Percentiles rank a stretch among this genome's conserved stretches.
Conservation (phyloP, 2,888 invertebrate genomes). For the Tupiocoris notatus region DNA sequence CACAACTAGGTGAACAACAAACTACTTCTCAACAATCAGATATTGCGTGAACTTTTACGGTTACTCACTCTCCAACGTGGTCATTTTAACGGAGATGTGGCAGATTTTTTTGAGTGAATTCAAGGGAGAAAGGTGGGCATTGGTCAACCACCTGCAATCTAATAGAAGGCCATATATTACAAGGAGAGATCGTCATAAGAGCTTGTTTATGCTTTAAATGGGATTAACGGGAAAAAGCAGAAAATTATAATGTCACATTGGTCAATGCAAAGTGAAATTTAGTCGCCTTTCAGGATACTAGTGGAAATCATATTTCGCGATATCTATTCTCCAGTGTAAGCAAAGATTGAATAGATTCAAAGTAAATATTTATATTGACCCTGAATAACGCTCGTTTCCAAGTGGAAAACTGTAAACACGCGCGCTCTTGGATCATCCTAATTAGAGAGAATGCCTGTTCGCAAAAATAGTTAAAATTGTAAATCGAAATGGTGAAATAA, state of each 20-base stretch:
- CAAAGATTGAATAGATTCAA: too few relatives aligned
- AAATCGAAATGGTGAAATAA: not conserved
- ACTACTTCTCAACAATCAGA: constrained; percentile 2
- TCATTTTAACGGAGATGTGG: constrained; percentile 6
- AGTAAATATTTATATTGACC: too few relatives aligned
- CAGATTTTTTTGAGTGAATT: not conserved
- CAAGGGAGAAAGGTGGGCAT: not conserved
- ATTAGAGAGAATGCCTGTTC: not conserved
- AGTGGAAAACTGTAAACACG: not conserved
- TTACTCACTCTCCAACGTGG: constrained; percentile 31
- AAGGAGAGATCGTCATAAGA: not conserved
- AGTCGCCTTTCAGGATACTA: too few relatives aligned
- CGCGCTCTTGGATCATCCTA: too few relatives aligned
- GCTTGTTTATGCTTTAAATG: not conserved
- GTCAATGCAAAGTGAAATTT: too few relatives aligned
- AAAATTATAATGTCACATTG: too few relatives aligned
- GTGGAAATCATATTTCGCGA: too few relatives aligned
- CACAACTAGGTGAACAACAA: constrained; percentile 2
- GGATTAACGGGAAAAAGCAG: too few relatives aligned
- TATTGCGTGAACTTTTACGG: too few relatives aligned
- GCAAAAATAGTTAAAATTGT: not conserved
- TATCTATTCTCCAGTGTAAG: too few relatives aligned
- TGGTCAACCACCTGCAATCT: constrained; percentile 30
- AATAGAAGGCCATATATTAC: not conserved
- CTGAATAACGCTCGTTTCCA: too few relatives aligned